phyloP scores from a whole-genome alignment of 2,888 invertebrate species.

The Dicycla oo region DNA sequence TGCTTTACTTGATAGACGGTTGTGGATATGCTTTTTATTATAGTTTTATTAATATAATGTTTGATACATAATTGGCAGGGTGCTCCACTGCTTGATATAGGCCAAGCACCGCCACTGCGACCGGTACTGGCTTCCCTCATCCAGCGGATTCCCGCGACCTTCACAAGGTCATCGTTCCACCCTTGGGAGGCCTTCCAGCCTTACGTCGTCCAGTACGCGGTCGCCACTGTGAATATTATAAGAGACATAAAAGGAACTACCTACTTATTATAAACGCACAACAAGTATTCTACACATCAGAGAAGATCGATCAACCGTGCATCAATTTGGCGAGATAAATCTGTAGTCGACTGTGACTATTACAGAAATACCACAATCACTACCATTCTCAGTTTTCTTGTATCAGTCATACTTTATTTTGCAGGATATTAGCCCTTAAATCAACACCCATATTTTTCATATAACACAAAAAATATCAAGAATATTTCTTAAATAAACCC shows the following conservation, averaged over 20 bases:
- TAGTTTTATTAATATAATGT: background rate
- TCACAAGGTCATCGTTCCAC: too few species aligned
- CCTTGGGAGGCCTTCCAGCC: too few species aligned
- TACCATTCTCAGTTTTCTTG: background rate
- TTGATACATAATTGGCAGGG: background rate
- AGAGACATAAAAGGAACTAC: background rate
- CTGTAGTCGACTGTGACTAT: background rate
- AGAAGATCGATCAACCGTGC: background rate
- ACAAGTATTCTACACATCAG: background rate
- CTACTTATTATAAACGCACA: background rate
- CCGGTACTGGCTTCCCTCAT: too few species aligned
- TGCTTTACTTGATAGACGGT: conserved; percentile 55
- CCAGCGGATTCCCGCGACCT: too few species aligned
- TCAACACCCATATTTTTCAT: background rate
- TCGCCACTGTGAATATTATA: too few species aligned
- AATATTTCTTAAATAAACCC: conserved; percentile 34
- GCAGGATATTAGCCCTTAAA: background rate
- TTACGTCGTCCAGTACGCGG: too few species aligned
- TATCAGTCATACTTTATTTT: background rate
- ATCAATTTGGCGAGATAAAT: background rate
- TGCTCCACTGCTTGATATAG: too few species aligned
- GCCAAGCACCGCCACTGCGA: too few species aligned
- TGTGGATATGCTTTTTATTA: conserved; percentile 71
- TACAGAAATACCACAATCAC: too few species aligned
- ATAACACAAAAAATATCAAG: conserved; percentile 11